Conservation (phyloP, 2,888 invertebrate genomes). For the Tinea trinotella region DNA sequence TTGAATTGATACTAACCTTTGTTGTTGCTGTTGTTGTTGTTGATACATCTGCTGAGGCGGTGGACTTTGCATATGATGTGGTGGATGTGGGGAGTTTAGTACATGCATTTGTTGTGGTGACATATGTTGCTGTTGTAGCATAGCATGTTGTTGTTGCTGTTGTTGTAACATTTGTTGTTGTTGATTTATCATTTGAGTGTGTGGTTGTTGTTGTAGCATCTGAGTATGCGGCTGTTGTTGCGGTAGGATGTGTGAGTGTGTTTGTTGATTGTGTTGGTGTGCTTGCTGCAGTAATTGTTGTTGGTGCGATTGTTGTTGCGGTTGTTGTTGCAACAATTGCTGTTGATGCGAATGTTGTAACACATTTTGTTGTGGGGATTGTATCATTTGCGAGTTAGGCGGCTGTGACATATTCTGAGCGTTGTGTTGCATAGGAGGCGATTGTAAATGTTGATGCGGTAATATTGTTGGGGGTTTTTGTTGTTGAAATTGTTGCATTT, state of each 20-base stretch:
- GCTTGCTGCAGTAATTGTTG: constrained; percentile 26
- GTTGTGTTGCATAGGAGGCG: constrained; percentile 29
- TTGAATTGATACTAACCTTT: constrained; percentile 38
- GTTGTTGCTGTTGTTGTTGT: constrained; percentile 39
- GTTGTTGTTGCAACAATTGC: constrained; percentile 22
- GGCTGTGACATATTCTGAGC: constrained; percentile 29
- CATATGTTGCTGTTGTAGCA: constrained; percentile 27
- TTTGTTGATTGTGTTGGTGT: constrained; percentile 30
- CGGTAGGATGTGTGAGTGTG: constrained; percentile 44
- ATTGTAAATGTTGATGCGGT: constrained; percentile 26
- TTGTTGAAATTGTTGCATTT: constrained; percentile 37
- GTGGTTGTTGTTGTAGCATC: constrained; percentile 21
- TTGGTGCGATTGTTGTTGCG: constrained; percentile 23
- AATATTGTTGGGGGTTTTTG: constrained; percentile 23
- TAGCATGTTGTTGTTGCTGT: constrained; percentile 6
- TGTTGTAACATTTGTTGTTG: constrained; percentile 19
- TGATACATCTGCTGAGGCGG: constrained; percentile 30
- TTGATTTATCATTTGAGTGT: constrained; percentile 19
- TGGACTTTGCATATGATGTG: constrained; percentile 23
- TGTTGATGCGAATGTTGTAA: constrained; percentile 30
- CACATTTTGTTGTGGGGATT: constrained; percentile 29
- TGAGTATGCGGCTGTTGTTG: constrained; percentile 30
- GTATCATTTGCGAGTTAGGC: constrained; percentile 25
- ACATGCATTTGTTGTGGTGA: constrained; percentile 25
- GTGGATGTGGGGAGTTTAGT: constrained; percentile 19